Evolutionary conservation across 2,888 invertebrate genomes (phyloP).

Genomic region (Yponomeuta cagnagella): DNA sequence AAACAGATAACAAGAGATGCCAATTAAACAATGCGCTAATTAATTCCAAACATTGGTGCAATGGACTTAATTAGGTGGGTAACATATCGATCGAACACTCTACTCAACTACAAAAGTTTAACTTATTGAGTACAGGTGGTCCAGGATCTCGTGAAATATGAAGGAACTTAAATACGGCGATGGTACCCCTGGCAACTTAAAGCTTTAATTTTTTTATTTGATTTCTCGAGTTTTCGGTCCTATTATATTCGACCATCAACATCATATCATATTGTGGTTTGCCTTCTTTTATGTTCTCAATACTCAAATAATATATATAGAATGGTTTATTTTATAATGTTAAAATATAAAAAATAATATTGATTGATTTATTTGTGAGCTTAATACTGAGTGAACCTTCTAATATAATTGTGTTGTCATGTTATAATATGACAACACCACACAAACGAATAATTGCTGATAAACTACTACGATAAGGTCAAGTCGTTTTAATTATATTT

Average conservation of each 20-base stretch:
- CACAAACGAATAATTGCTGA: neutral
- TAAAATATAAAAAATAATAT: too few species aligned
- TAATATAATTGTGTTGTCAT: neutral
- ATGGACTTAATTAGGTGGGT: conserved; percentile 72
- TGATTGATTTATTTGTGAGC: too few species aligned
- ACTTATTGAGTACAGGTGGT: neutral
- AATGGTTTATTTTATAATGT: too few species aligned
- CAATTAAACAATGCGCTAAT: conserved; percentile 76
- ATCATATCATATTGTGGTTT: too few species aligned
- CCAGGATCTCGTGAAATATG: too few species aligned
- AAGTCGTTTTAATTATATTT: neutral
- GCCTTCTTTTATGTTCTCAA: too few species aligned
- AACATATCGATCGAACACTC: conserved; percentile 29
- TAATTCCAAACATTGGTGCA: conserved; percentile 75
- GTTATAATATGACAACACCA: neutral
- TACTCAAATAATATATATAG: too few species aligned
- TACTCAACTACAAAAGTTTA: neutral
- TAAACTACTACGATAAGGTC: neutral
- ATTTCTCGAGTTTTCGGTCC: too few species aligned
- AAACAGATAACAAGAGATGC: conserved; percentile 76
- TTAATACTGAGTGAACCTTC: neutral
- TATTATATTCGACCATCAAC: too few species aligned
- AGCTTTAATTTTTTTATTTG: too few species aligned
- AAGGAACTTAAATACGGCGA: too few species aligned
- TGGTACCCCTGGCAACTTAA: too few species aligned